These are phyloP conservation scores for Sebastes trivittatus DNA, from an alignment of 2,797 vertebrate genomes.

Conservation along the genomic window DNA sequence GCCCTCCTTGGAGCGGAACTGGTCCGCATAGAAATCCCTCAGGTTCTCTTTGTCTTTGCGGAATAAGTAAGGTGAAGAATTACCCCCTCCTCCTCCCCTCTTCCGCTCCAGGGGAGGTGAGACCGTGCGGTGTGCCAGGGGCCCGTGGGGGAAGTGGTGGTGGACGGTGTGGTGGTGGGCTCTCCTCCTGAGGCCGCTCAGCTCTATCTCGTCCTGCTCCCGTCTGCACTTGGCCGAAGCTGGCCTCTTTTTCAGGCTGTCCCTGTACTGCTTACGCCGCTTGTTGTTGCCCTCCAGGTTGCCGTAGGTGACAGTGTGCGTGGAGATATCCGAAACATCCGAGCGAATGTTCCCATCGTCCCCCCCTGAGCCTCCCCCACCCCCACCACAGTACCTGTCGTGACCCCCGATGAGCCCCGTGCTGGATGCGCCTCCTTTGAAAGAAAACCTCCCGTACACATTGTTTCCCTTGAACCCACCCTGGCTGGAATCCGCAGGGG, in stretches of 20 bases:
- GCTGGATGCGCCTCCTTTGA: constrained; percentile 95
- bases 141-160: constrained; percentile 85
- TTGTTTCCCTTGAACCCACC: constrained; percentile 90
- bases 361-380: constrained; percentile 79
- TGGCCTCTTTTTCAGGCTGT: constrained; percentile 97
- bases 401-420: constrained; percentile 86
- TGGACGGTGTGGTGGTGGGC: constrained; percentile 86
- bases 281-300: constrained; percentile 97
- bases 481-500: constrained; percentile 77
- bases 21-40: constrained; percentile 96
- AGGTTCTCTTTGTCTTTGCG: constrained; percentile 95
- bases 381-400: constrained; percentile 89
- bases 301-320: constrained; percentile 97
- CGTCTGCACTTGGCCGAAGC: constrained; percentile 96
- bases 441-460: constrained; percentile 97
- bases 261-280: constrained; percentile 94
- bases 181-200: constrained; percentile 91
- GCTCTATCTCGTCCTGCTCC: constrained; percentile 96
- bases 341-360: constrained; percentile 93
- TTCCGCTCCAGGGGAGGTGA: constrained; percentile 86
- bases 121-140: constrained; percentile 82
- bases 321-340: constrained; percentile 97
- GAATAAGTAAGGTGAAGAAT: constrained; percentile 86
- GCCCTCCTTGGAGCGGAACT: constrained; percentile 96
- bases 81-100: constrained; percentile 79